A percentile compares a stretch with the other conserved stretches of the same genome.
Conservation (phyloP, 2,888 invertebrate genomes). For the Apotomis capreana region DNA sequence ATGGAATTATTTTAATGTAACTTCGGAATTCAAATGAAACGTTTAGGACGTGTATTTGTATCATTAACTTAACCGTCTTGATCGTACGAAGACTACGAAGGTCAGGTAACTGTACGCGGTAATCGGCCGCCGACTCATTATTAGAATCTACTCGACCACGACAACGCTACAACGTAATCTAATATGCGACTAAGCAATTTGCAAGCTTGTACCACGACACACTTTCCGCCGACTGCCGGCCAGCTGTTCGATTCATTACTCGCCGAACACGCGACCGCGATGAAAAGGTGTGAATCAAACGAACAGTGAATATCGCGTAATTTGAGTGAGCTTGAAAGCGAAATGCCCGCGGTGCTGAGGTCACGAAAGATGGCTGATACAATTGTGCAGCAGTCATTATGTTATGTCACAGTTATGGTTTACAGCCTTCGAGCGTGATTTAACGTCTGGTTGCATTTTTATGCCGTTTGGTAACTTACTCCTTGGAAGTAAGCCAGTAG, state of each 20-base stretch:
- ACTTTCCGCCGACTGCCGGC: constrained; percentile 19
- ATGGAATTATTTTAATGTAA: constrained; percentile 11
- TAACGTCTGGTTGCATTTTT: constrained; percentile 68
- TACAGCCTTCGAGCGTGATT: constrained; percentile 56
- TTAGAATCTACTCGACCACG: constrained; percentile 55
- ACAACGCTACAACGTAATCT: constrained; percentile 49
- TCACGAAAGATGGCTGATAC: constrained; percentile 62
- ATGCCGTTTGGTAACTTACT: constrained; percentile 50
- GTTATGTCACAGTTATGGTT: constrained; percentile 69
- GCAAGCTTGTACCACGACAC: constrained; percentile 32
- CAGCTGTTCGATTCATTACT: constrained; percentile 55
- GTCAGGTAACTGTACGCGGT: constrained; percentile 67
- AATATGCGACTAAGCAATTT: constrained; percentile 44
- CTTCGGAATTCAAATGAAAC: constrained; percentile 7
- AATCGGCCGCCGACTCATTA: constrained; percentile 54
- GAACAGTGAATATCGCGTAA: constrained; percentile 57
- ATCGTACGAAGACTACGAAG: constrained; percentile 62
- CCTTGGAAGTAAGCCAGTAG: constrained; percentile 54
- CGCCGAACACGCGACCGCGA: constrained; percentile 45
- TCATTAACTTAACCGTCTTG: constrained; percentile 39
- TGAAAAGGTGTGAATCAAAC: constrained; percentile 51
- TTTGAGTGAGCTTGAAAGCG: constrained; percentile 64
- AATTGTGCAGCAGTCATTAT: constrained; percentile 55
- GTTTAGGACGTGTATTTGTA: constrained; percentile 23
- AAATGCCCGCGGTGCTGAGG: constrained; percentile 56